Conservation (phyloP, 2,888 invertebrate species). For the Nebria salina region DNA sequence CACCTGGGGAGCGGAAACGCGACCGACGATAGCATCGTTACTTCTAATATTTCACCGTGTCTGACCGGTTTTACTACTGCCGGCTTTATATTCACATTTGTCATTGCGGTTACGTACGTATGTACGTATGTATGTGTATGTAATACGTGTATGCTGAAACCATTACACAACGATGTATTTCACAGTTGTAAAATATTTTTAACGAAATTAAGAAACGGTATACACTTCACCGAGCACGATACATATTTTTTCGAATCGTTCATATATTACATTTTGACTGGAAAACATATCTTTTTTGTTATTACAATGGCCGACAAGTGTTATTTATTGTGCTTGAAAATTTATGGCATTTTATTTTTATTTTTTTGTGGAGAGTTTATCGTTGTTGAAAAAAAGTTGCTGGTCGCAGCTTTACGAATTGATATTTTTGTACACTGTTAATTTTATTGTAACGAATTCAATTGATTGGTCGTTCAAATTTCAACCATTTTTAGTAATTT, state of each 20-base stretch:
- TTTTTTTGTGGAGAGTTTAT: not conserved
- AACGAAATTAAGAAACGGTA: slow-evolving; percentile 35
- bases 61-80: slow-evolving; percentile 44
- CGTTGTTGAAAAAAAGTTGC: not conserved
- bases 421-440: not conserved
- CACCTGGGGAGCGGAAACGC: slow-evolving; percentile 32
- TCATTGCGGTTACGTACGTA: slow-evolving; percentile 22
- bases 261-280: not conserved
- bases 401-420: not conserved
- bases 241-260: not conserved
- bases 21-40: slow-evolving; percentile 36
- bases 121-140: too few species aligned
- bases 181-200: slow-evolving; percentile 39
- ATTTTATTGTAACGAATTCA: too few species aligned
- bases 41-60: slow-evolving; percentile 44
- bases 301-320: not conserved
- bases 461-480: too few species aligned
- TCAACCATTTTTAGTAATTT: too few species aligned
- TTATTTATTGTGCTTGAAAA: not conserved
- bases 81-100: slow-evolving; percentile 44
- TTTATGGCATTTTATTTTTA: not conserved
- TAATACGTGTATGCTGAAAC: slow-evolving; percentile 5
- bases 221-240: not conserved
- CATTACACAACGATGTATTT: slow-evolving; percentile 23
- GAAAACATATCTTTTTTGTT: not conserved